Evolutionary conservation across 2,888 invertebrate species (phyloP).

Genomic region (Pyralis farinalis): DNA sequence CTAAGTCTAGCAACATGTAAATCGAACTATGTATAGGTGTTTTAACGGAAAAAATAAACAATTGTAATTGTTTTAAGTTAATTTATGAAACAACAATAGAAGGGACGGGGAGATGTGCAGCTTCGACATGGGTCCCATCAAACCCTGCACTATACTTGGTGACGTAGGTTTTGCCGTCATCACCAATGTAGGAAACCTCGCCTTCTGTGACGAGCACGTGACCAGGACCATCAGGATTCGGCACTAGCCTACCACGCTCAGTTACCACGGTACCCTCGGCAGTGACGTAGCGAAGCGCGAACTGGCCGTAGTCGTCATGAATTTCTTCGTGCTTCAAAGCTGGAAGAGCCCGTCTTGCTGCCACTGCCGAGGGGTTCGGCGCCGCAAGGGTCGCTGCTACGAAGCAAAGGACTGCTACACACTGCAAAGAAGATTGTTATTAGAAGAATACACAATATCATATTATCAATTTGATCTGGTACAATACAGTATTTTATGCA

Average conservation of each 20-base stretch:
- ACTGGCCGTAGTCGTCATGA: slow-evolving; percentile 27
- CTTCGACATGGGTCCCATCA: slow-evolving; percentile 19
- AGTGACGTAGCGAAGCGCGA: slow-evolving; percentile 27
- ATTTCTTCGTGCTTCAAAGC: slow-evolving; percentile 22
- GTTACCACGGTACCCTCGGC: slow-evolving; percentile 25
- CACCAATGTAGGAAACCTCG: slow-evolving; percentile 21
- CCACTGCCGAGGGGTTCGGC: slow-evolving; percentile 22
- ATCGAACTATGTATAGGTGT: too few relatives aligned
- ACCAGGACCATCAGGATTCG: slow-evolving; percentile 19
- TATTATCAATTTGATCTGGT: too few relatives aligned
- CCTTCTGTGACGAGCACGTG: slow-evolving; percentile 26
- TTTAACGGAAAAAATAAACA: neutral
- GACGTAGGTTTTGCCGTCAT: slow-evolving; percentile 25
- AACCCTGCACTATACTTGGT: slow-evolving; percentile 26
- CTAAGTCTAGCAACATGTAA: too few relatives aligned
- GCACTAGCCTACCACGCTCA: slow-evolving; percentile 25
- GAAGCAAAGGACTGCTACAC: slow-evolving; percentile 29
- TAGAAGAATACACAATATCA: neutral
- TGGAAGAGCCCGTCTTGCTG: slow-evolving; percentile 4
- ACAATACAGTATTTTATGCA: too few relatives aligned
- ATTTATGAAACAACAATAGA: slow-evolving; percentile 23
- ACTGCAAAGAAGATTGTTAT: slow-evolving; percentile 24
- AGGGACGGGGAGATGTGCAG: slow-evolving; percentile 28
- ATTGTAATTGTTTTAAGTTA: neutral
- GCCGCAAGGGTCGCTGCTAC: slow-evolving; percentile 31